Base-by-base conservation (phyloP, 2,113 vertebrate species). In the Hypanus sabinus region DNA sequence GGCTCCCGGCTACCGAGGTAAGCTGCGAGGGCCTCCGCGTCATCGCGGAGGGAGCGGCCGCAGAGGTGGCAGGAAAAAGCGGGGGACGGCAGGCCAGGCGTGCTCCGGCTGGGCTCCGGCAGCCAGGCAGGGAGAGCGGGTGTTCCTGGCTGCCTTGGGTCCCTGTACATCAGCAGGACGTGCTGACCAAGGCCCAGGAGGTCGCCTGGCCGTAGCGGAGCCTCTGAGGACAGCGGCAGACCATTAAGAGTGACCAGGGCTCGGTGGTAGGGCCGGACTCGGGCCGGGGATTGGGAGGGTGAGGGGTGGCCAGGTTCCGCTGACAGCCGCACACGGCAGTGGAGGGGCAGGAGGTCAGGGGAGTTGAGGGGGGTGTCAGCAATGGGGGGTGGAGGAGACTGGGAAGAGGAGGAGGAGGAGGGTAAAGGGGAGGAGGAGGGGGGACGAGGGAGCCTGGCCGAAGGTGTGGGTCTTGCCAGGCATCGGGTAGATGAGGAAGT, bases 401-500 rank as follows among this genome's bases (percentile, higher is more conserved):
- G 46, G 46, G 46, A 46, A 3, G 46, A 46, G 46, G 46, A 46
- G 46, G 46, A 46, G 46, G 46, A 46, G 46, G 46, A n/a, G n/a
- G n/a, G n/a, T n/a, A n/a, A n/a, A n/a, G n/a, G n/a, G n/a, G n/a
- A n/a, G n/a, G n/a, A n/a, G n/a, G n/a, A n/a, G n/a, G n/a, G n/a
- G 46, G 46, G 46, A 46, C 46, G 46, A 3, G 46, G 46, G 46
- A 24, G 24, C 97, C 27, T 97, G 96, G 75, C 98, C 98, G 93
- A 99, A 98, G 94, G 98, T 96, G 94, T 99, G 98, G 71, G 96
- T 98, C 94, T 97, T 97, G 68, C 97, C 96, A 16, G 96, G 96
- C 98, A 99, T 98, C 95, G 98, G 98, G 88, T 99, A 98, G 95
- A 99, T 96, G 95, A 99, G 97, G 96, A 99, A 98, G 95, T 98